A percentile compares a stretch with the other conserved stretches of the same genome.
phyloP scores from a whole-genome alignment of 2,797 vertebrate species.

The Tapera naevia region DNA sequence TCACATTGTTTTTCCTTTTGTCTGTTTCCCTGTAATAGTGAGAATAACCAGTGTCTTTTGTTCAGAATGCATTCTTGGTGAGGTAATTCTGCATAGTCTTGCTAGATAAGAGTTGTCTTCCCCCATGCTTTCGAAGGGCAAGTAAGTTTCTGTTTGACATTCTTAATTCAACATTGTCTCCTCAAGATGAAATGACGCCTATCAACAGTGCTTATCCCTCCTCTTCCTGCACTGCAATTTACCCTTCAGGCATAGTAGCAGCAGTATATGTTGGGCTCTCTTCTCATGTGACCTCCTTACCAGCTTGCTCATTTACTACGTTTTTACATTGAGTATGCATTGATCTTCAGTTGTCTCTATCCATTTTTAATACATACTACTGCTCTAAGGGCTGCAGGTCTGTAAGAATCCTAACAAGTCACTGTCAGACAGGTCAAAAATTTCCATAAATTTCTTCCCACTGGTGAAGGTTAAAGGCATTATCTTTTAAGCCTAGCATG shows the following conservation, averaged over 20 bases:
- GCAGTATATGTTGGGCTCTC: not conserved
- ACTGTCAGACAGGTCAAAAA: not conserved
- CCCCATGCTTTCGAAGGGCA: not conserved
- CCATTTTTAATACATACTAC: not conserved
- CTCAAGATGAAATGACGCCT: not conserved
- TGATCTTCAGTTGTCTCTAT: not conserved
- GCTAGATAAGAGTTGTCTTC: not conserved
- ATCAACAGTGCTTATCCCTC: not conserved
- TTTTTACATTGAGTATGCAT: not conserved
- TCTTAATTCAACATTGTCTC: not conserved
- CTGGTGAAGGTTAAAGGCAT: conserved; percentile 4
- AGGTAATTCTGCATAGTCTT: not conserved
- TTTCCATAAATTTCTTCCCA: not conserved
- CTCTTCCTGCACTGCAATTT: not conserved
- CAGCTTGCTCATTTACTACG: not conserved
- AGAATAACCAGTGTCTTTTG: conserved; percentile 5
- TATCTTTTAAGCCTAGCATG: conserved; percentile 18
- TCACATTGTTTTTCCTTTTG: not conserved
- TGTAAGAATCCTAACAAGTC: not conserved
- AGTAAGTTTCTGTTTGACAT: not conserved
- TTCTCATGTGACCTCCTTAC: not conserved
- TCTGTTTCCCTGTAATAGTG: not conserved
- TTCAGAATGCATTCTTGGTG: conserved; percentile 11
- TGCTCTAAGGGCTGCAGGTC: not conserved
- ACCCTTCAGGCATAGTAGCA: conserved; percentile 1